phyloP scores from a whole-genome alignment of 2,888 invertebrate species.

The Rambutsinella grinnellia region DNA sequence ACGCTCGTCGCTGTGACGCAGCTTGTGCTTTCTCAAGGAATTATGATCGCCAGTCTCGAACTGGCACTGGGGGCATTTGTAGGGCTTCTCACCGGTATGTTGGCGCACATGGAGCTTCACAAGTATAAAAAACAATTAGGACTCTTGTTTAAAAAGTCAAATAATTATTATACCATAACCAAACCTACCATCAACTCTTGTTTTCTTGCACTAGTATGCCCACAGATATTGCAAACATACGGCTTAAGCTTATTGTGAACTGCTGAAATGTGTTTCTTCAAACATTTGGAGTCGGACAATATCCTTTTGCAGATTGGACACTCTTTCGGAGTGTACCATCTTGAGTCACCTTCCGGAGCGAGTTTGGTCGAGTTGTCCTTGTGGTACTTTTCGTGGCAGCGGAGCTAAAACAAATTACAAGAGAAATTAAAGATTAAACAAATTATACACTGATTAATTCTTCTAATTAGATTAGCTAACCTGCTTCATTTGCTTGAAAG shows the following conservation, averaged over 20 bases:
- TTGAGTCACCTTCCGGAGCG: conserved; percentile 57
- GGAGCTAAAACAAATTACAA: conserved; percentile 45
- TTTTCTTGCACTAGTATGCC: conserved; percentile 79
- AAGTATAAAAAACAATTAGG: conserved; percentile 5
- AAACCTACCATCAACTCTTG: conserved; percentile 70
- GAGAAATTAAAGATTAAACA: not conserved
- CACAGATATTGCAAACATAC: conserved; percentile 81
- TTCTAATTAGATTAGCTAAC: too few relatives aligned
- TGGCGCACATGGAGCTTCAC: conserved; percentile 77
- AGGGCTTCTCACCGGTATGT: conserved; percentile 84
- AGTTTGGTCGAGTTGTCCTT: conserved; percentile 62
- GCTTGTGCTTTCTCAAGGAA: conserved; percentile 74
- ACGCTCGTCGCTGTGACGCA: conserved; percentile 75
- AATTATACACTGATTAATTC: too few relatives aligned
- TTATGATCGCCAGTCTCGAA: conserved; percentile 83
- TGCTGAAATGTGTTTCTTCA: conserved; percentile 79
- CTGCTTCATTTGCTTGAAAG: conserved; percentile 64
- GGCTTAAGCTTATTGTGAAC: conserved; percentile 83
- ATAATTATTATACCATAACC: not conserved
- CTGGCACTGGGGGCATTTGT: conserved; percentile 78
- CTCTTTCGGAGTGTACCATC: conserved; percentile 75
- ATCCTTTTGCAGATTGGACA: conserved; percentile 79
- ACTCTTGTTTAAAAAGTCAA: not conserved
- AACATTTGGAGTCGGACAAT: conserved; percentile 78
- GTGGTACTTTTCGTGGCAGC: conserved; percentile 65